A percentile compares a stretch with the other conserved stretches of the same genome.
phyloP scores from a whole-genome alignment of 2,888 invertebrate genomes.

The Spodoptera picta region DNA sequence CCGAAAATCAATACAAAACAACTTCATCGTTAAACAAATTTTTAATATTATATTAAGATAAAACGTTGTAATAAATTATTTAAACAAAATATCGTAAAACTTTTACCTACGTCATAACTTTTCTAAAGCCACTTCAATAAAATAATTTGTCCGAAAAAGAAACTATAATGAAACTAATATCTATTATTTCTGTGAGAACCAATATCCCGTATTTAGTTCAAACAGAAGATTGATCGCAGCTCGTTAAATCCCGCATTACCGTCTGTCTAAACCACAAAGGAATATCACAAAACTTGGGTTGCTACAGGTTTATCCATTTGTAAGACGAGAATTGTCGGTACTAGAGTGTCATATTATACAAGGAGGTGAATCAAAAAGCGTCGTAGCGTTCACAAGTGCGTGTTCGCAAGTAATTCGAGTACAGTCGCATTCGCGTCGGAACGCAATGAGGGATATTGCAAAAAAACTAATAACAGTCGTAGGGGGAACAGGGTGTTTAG shows the following conservation, averaged over 20 bases:
- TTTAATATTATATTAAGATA: too few relatives aligned
- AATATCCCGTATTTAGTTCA: slow-evolving; percentile 33
- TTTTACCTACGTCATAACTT: background rate
- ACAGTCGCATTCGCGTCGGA: slow-evolving; percentile 64
- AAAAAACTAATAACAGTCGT: slow-evolving; percentile 79
- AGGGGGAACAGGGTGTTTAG: slow-evolving; percentile 62
- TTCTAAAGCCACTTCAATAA: background rate
- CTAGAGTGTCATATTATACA: slow-evolving; percentile 56
- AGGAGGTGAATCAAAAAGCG: slow-evolving; percentile 59
- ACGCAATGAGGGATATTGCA: slow-evolving; percentile 80
- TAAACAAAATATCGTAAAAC: too few relatives aligned
- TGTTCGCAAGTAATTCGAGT: slow-evolving; percentile 65
- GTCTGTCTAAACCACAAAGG: slow-evolving; percentile 48
- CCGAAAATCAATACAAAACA: too few relatives aligned
- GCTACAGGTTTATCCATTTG: slow-evolving; percentile 50
- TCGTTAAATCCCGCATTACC: slow-evolving; percentile 41
- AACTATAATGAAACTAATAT: slow-evolving; percentile 9
- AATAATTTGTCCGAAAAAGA: background rate
- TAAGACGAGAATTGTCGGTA: slow-evolving; percentile 45
- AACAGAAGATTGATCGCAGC: slow-evolving; percentile 39
- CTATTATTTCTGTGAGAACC: slow-evolving; percentile 22
- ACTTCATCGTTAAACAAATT: too few relatives aligned
- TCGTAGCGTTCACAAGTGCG: slow-evolving; percentile 58
- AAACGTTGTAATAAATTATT: too few relatives aligned
- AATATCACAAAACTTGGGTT: slow-evolving; percentile 43